Evolutionary conservation across 2,888 invertebrate species (phyloP), one percentile per base, ranked within the genome.

Genomic region (Euplexia lucipara): DNA sequence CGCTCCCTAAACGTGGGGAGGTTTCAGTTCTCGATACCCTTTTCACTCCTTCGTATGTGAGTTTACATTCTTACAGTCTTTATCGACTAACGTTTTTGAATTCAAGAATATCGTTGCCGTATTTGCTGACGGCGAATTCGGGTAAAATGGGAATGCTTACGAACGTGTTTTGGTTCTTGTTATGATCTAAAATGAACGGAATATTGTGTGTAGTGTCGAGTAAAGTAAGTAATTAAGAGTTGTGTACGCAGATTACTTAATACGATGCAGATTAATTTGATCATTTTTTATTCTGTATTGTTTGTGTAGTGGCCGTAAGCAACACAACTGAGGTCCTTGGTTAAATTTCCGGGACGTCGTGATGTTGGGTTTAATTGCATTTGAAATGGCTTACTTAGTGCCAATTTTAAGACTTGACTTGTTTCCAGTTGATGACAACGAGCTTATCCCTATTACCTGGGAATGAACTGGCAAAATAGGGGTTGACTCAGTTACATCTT

Each of bases 1-100:
- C 74, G 73, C 56, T 73, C 73, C 81, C 78, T 70, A 73, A 81
- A 82, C 81, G 80, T 63, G 53, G 51, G 57, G 56, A 58, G 67
- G 68, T 73, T 81, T 72, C 45, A 68, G 68, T 62, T 70, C 52
- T 47, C 45, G 54, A 61, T 75, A 68, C 60, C 64, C 75, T 70
- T 82, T 73, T 68, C 51, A 42, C 52, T 70, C 60, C 56, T 67
- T 52, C 51, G 49, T 42, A 60, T 69, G 58, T 62, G 48, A 70
- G 64, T 68, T 72, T 65, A 75, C 58, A 62, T 81, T 74, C 69
- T 72, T 51, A 56, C 52, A 48, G 68, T 56, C 70, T 80, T 74
- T 79, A 64, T 78, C 63, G 73, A 60, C 48, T 63, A 47, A 53
- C 63, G 30, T 76, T 74, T n/a, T 57, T 56, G 56, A 59, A 73